Percentiles rank a stretch among this genome's conserved stretches.
These are phyloP conservation scores for Drosophila buzzatii DNA, from an alignment of 2,888 invertebrate species.

Conservation along the genomic window DNA sequence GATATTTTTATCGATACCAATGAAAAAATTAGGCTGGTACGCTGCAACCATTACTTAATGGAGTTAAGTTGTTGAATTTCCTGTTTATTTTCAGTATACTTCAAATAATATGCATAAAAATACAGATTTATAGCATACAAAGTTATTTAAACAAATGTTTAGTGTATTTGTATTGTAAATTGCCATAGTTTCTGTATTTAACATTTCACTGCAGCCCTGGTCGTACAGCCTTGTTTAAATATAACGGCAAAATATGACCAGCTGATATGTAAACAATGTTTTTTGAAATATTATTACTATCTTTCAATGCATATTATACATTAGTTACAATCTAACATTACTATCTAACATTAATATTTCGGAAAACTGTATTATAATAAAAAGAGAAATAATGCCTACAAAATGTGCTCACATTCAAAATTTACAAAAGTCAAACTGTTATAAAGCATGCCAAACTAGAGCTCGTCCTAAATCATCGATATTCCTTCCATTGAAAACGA, in stretches of 20 bases:
- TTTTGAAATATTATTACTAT: neutral
- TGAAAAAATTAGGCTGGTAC: constrained; percentile 14
- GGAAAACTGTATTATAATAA: neutral
- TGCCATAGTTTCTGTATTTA: neutral
- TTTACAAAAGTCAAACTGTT: neutral
- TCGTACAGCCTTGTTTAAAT: neutral
- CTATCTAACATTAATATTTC: neutral
- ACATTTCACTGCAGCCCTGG: constrained; percentile 14
- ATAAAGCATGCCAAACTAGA: neutral
- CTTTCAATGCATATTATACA: neutral
- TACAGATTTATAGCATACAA: too few species aligned
- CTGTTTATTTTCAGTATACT: neutral
- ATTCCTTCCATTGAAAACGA: neutral
- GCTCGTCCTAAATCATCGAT: neutral
- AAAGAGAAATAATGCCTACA: neutral
- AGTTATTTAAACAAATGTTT: neutral
- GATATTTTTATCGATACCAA: constrained; percentile 19
- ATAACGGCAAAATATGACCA: constrained; percentile 8
- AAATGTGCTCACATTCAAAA: neutral
- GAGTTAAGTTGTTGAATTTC: neutral
- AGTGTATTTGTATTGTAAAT: neutral
- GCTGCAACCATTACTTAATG: constrained; percentile 1
- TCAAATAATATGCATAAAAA: neutral
- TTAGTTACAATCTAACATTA: neutral
- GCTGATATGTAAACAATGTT: neutral